phyloP scores from a whole-genome alignment of 2,113 vertebrate species.

The Chrysochloris asiatica region DNA sequence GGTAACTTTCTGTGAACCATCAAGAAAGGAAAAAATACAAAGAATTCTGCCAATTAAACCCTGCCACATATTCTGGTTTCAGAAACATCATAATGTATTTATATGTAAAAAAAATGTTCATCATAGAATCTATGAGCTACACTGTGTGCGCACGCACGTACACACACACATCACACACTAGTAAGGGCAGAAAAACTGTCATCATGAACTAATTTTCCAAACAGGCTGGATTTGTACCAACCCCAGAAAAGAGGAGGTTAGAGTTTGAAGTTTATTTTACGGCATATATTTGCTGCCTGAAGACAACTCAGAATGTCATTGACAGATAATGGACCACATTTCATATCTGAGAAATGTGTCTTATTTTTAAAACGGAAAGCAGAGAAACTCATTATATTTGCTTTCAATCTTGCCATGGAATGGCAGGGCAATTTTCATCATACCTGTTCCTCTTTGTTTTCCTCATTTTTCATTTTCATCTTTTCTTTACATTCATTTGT shows the following conservation, averaged over 20 bases:
- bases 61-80: slow-evolving; percentile 36
- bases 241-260: background rate
- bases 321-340: slow-evolving; percentile 74
- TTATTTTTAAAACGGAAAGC: slow-evolving; percentile 70
- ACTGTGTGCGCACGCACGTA: background rate
- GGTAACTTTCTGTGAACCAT: background rate
- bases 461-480: slow-evolving; percentile 45
- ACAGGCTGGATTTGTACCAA: slow-evolving; percentile 36
- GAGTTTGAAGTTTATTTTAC: slow-evolving; percentile 65
- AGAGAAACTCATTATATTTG: slow-evolving; percentile 74
- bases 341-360: slow-evolving; percentile 74
- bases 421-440: slow-evolving; percentile 68
- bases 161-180: background rate
- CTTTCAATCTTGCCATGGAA: slow-evolving; percentile 70
- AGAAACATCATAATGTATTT: slow-evolving; percentile 32
- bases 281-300: background rate
- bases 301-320: slow-evolving; percentile 63
- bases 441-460: slow-evolving; percentile 66
- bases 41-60: slow-evolving; percentile 38
- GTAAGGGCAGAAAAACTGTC: slow-evolving; percentile 21
- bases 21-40: slow-evolving; percentile 2
- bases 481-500: slow-evolving; percentile 7
- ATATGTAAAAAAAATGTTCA: background rate
- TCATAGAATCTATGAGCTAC: slow-evolving; percentile 29
- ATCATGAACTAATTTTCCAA: slow-evolving; percentile 57